Conservation (phyloP, 2,113 vertebrate species). For the Dipodomys stephensi region DNA sequence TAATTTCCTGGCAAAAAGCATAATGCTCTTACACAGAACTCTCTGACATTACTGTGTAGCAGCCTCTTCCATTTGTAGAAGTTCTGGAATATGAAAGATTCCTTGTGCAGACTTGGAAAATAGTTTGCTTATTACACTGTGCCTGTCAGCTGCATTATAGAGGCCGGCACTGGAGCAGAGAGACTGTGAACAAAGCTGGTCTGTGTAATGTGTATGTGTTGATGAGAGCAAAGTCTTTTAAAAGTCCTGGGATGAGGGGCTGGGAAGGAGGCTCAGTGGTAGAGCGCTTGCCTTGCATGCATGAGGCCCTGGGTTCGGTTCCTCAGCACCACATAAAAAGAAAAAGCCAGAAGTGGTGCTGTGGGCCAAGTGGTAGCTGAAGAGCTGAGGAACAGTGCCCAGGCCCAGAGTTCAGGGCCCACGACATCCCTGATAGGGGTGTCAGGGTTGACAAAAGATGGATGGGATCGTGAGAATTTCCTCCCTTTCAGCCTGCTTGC, state of each 20-base stretch:
- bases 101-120: slow-evolving; percentile 50
- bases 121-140: slow-evolving; percentile 20
- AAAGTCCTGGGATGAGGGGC: not conserved
- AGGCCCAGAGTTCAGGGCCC: no score
- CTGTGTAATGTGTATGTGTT: not conserved
- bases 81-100: slow-evolving; percentile 36
- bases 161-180: not conserved
- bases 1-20: slow-evolving; percentile 68
- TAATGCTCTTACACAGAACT: slow-evolving; percentile 48
- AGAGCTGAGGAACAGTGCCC: no score
- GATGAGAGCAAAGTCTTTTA: not conserved
- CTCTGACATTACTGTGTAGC: slow-evolving; percentile 21
- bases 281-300: no score
- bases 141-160: slow-evolving; percentile 14
- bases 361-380: no score
- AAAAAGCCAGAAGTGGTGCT: no score
- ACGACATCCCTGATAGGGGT: not conserved
- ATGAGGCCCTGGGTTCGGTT: no score
- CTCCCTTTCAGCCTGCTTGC: not conserved
- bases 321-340: no score
- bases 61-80: slow-evolving; percentile 43
- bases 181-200: not conserved
- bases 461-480: not conserved
- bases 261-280: no score
- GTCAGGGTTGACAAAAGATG: not conserved